phyloP scores from a whole-genome alignment of 2,797 vertebrate species.

The Brachyalestes nurse region DNA sequence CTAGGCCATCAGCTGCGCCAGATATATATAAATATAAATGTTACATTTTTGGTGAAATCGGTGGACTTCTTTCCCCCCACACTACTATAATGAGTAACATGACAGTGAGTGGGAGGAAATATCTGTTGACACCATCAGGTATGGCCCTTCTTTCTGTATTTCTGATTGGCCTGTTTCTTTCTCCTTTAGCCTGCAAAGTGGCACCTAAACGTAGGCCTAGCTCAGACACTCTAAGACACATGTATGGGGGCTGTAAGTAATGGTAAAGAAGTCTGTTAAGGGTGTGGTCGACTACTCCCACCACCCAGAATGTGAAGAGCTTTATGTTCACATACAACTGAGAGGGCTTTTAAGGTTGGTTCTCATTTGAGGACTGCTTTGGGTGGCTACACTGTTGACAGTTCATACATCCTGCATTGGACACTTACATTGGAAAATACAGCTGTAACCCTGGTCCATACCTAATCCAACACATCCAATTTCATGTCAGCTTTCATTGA shows the following conservation, averaged over 20 bases:
- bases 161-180: background rate
- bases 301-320: background rate
- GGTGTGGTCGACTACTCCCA: background rate
- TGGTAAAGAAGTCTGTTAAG: background rate
- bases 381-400: background rate
- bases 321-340: background rate
- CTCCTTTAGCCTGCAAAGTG: background rate
- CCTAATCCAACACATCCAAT: background rate
- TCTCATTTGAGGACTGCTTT: background rate
- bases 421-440: background rate
- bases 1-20: no score
- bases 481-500: background rate
- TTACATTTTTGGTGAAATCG: no score
- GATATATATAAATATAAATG: no score
- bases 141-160: background rate
- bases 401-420: background rate
- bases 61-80: no score
- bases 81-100: no score
- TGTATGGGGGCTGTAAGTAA: background rate
- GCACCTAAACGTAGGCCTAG: background rate
- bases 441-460: background rate
- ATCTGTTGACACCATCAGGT: background rate
- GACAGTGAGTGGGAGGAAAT: no score
- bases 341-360: background rate
- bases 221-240: no score